A percentile compares a stretch with the other conserved stretches of the same genome.
phyloP scores from a whole-genome alignment of 2,113 vertebrate genomes.

The Electrona antarctica region DNA sequence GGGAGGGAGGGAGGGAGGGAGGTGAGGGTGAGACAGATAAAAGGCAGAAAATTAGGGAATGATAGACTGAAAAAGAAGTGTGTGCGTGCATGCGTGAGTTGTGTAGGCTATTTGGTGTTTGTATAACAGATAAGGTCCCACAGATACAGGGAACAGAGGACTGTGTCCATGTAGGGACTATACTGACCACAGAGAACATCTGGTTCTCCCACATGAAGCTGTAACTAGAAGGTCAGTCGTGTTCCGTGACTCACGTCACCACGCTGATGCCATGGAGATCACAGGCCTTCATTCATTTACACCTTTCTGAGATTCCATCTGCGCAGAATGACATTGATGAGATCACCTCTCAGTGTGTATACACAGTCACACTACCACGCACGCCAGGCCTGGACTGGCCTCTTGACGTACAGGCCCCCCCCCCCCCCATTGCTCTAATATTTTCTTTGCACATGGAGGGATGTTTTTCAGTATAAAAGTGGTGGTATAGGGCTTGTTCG shows the following conservation, averaged over 20 bases:
- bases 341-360: constrained; percentile 48
- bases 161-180: not conserved
- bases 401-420: not conserved
- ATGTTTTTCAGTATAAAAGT: too few species aligned
- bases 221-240: not conserved
- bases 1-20: not conserved
- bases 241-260: constrained; percentile 25
- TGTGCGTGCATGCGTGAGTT: too few species aligned
- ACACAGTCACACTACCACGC: constrained; percentile 32
- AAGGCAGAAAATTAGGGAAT: too few species aligned
- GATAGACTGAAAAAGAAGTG: too few species aligned
- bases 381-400: too few species aligned
- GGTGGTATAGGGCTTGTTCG: too few species aligned
- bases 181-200: not conserved
- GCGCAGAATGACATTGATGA: constrained; percentile 57
- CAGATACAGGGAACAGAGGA: too few species aligned
- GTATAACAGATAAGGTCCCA: too few species aligned
- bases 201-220: not conserved
- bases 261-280: too few species aligned
- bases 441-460: constrained; percentile 18
- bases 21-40: not conserved
- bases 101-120: too few species aligned
- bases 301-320: constrained; percentile 42
- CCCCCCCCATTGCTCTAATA: constrained; percentile 27
- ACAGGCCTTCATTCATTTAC: constrained; percentile 15